Conservation (phyloP, 2,888 invertebrate genomes). For the Callinectes sapidus region DNA sequence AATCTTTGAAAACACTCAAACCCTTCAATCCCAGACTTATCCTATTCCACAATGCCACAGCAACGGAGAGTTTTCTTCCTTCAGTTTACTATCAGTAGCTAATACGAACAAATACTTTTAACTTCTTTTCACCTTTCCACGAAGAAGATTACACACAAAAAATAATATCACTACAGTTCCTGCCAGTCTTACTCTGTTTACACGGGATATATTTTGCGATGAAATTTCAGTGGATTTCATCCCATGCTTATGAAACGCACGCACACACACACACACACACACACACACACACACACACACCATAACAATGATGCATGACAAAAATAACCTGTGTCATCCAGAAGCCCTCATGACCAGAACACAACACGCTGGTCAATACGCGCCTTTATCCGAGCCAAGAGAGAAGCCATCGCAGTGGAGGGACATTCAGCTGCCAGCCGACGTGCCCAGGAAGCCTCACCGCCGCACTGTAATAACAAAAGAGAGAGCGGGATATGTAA, state of each 20-base stretch:
- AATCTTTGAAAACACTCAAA: too few species aligned
- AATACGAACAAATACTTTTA: too few species aligned
- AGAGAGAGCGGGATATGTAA: not conserved
- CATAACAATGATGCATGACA: not conserved
- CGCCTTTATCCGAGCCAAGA: not conserved
- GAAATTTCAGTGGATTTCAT: too few species aligned
- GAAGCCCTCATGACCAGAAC: not conserved
- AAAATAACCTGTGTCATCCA: not conserved
- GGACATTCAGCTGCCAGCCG: not conserved
- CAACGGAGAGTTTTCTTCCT: too few species aligned
- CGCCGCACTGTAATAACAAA: not conserved
- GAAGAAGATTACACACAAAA: too few species aligned
- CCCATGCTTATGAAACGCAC: not conserved
- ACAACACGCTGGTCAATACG: not conserved
- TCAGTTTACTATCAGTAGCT: too few species aligned
- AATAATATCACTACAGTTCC: too few species aligned
- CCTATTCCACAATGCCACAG: too few species aligned
- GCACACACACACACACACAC: not conserved
- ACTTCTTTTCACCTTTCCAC: too few species aligned
- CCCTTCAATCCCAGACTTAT: too few species aligned
- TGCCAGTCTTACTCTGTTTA: too few species aligned
- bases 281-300: not conserved
- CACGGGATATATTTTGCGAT: too few species aligned
- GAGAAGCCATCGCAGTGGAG: not conserved
- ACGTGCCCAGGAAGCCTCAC: not conserved